These are phyloP conservation scores for Parochlus steinenii DNA, from an alignment of 2,888 invertebrate genomes.

Conservation along the genomic window DNA sequence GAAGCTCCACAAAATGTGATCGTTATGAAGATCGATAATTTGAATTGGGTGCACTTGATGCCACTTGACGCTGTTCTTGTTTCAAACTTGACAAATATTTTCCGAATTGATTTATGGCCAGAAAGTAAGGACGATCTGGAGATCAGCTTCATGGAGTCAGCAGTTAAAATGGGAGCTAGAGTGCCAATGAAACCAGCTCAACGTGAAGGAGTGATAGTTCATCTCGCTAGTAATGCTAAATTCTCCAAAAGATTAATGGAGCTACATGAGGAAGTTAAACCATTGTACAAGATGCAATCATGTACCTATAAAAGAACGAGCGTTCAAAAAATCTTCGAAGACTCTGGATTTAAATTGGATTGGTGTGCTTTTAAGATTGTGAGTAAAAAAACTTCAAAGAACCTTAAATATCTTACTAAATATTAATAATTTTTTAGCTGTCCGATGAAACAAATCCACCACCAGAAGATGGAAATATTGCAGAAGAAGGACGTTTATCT, in stretches of 20 bases:
- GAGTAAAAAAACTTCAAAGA: slow-evolving; percentile 25
- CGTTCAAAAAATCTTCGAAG: slow-evolving; percentile 66
- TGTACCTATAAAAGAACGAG: slow-evolving; percentile 79
- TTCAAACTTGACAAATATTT: slow-evolving; percentile 57
- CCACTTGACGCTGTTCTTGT: slow-evolving; percentile 58
- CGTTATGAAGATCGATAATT: slow-evolving; percentile 74
- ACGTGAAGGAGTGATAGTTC: slow-evolving; percentile 71
- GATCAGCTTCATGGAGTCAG: slow-evolving; percentile 69
- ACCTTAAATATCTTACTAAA: too few relatives aligned
- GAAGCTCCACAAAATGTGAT: slow-evolving; percentile 56
- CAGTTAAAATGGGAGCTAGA: slow-evolving; percentile 69
- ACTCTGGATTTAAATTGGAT: slow-evolving; percentile 61
- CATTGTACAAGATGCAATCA: slow-evolving; percentile 55
- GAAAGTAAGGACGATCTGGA: slow-evolving; percentile 59
- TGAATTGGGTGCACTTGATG: slow-evolving; percentile 67
- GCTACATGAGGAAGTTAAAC: slow-evolving; percentile 59
- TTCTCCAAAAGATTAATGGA: slow-evolving; percentile 41
- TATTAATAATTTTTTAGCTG: too few relatives aligned
- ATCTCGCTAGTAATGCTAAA: slow-evolving; percentile 56
- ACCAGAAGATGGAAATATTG: slow-evolving; percentile 16
- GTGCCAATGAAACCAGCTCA: slow-evolving; percentile 67
- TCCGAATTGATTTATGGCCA: slow-evolving; percentile 60
- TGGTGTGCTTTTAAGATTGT: slow-evolving; percentile 83
- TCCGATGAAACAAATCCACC: slow-evolving; percentile 25
- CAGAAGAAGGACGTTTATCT: slow-evolving; percentile 6